Base-by-base conservation (phyloP, 2,797 vertebrate species). In the Oryzias sinensis region DNA sequence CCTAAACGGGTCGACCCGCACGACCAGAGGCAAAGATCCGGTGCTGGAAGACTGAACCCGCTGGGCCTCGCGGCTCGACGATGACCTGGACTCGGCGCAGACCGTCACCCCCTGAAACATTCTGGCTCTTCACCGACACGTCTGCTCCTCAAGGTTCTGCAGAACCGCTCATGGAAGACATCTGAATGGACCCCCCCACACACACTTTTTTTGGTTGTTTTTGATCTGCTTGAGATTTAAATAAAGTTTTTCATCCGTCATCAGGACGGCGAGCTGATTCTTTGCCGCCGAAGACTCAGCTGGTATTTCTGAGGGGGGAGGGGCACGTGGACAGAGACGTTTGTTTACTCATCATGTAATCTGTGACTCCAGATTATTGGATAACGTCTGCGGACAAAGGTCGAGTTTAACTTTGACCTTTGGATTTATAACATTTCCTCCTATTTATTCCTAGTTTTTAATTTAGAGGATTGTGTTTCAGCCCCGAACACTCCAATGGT, bases 1-100 rank as follows among this genome's bases (percentile, higher is more conserved):
- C 97, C 72, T 99, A 98, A 94, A 72, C 37, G 9, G 33, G 53
- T 20, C 78, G 68, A 74, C 81, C 78, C 63, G 44, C 76, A 81
- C 49, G 59, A 74, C 71, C 78, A 79, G 82, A 82, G 67, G 66
- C 85, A 77, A 62, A 45, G 66, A 74, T 71, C 59, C 53, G 60
- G 82, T 80, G 84, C 81, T 83, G 85, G 79, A 78, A 78, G 85
- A 69, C 85, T 84, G 87, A 79, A 88, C 82, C 82, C 81, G 82
- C 83, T 65, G 83, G 71, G 82, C 73, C 78, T 71, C 60, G 56
- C 54, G 62, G 66, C 64, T 72, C 77, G 76, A 80, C 80, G 77
- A 3, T 11, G 33, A 37, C 33, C 33, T 13, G 33, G 62, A 65
- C 64, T 71, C 77, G 78, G 81, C 80, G 76, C 63, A 56, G 63